Base-by-base conservation (phyloP, 2,113 vertebrate genomes). In the Bambusicola thoracicus region DNA sequence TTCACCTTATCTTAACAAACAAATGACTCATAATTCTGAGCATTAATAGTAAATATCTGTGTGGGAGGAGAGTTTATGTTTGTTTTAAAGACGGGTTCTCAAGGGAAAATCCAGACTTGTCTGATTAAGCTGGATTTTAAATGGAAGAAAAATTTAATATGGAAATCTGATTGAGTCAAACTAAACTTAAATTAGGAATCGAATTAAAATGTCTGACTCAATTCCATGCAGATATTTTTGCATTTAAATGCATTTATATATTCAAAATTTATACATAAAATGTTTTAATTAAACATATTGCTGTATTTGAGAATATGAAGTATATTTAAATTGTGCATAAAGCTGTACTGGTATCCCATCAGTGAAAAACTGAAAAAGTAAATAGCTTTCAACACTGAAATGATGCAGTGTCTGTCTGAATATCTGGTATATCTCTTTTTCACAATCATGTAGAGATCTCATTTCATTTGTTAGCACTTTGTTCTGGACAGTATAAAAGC, bases 381-480 rank as follows among this genome's bases (percentile, higher is more conserved):
- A 59, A 70, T 1, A 40, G 2, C 5, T 81, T 55, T 59, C 22
- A 70, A 19, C 30, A 76, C 5, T 4, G 34, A 7, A 49, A 18
- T 18, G 11, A 59, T 41, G 18, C 0, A 62, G 51, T n/a, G 0
- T 49, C 63, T 73, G 5, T 32, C 21, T 76, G 5, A 1, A 21
- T 88, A 40, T 70, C 9, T 63, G 41, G 6, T 3, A 21, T 67
- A 75, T 66, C 8, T 25, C 6, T 30, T 40, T 69, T 25, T 78
- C 36, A 55, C 21, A 36, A 22, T 4, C 12, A 8, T 38, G 6
- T 27, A 49, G 27, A 78, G 16, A 7, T 53, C 34, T 81, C 30
- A 22, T 4, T 53, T 36, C 9, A 55, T 6, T 11, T 77, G 5
- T 13, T 62, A 75, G 16, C 2, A 68, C 5, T 30, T 75, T 77